Conservation (phyloP, 2,797 vertebrate genomes). For the Poecilia velifera region DNA sequence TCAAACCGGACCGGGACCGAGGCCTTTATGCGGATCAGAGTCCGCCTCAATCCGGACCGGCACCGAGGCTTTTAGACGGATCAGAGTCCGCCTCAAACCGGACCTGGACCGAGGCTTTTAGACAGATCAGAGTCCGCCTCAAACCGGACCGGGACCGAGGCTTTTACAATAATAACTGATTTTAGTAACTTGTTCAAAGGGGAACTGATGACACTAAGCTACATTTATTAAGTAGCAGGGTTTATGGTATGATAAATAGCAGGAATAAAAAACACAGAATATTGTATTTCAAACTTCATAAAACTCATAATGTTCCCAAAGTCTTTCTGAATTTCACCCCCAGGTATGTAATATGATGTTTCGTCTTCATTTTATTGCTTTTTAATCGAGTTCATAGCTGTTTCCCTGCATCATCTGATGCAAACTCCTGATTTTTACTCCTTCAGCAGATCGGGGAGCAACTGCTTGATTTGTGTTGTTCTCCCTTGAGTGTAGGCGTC, state of each 20-base stretch:
- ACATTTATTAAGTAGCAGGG: not conserved
- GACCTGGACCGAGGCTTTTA: too few species aligned
- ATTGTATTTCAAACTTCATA: not conserved
- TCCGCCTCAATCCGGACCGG: too few species aligned
- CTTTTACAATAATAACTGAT: not conserved
- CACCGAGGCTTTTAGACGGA: too few species aligned
- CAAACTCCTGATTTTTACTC: constrained; percentile 47
- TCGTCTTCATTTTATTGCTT: constrained; percentile 27
- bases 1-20: too few species aligned
- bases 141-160: too few species aligned
- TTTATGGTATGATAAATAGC: not conserved
- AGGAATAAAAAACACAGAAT: not conserved
- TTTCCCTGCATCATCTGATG: constrained; percentile 46
- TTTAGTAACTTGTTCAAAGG: not conserved
- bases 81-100: too few species aligned
- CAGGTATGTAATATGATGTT: not conserved
- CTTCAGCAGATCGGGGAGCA: constrained; percentile 46
- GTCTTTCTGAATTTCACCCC: not conserved
- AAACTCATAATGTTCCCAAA: not conserved
- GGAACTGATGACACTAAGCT: not conserved
- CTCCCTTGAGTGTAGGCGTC: constrained; percentile 44
- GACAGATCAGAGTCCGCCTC: too few species aligned
- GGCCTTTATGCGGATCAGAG: too few species aligned
- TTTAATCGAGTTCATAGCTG: constrained; percentile 68
- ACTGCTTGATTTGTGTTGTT: constrained; percentile 65